Evolutionary conservation across 2,113 vertebrate species (phyloP).

Genomic region (Calidris pygmaea): DNA sequence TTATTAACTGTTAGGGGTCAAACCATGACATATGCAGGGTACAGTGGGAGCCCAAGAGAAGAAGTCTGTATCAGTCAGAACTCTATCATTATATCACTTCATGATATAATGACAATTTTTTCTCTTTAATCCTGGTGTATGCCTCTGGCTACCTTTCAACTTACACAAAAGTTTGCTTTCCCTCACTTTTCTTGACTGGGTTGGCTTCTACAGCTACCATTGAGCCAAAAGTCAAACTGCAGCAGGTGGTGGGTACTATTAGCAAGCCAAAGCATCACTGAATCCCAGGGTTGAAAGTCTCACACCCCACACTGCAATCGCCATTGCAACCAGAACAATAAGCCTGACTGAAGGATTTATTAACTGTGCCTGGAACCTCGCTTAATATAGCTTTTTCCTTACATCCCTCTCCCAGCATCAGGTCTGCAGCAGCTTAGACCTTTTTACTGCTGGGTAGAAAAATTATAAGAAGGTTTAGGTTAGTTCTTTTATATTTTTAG

Average conservation of each 20-base stretch:
- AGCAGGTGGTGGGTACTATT: background rate
- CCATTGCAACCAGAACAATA: background rate
- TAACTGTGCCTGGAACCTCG: background rate
- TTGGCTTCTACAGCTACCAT: background rate
- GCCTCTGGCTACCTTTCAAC: background rate
- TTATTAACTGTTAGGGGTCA: background rate
- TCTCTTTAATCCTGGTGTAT: background rate
- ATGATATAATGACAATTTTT: background rate
- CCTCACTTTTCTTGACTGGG: background rate
- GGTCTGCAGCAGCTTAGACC: background rate
- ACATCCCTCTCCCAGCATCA: background rate
- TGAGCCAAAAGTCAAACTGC: background rate
- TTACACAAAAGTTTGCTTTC: background rate
- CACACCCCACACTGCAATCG: background rate
- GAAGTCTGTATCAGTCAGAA: background rate
- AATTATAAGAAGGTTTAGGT: background rate
- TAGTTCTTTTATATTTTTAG: background rate
- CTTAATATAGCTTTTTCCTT: background rate
- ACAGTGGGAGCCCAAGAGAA: background rate
- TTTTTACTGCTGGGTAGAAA: background rate
- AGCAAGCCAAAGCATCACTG: background rate
- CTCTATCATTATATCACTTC: background rate
- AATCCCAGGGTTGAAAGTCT: background rate
- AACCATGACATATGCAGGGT: background rate
- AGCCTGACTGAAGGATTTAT: conserved; percentile 4